Conservation (phyloP, 1,140 invertebrate species). For the Magallana gigas region DNA sequence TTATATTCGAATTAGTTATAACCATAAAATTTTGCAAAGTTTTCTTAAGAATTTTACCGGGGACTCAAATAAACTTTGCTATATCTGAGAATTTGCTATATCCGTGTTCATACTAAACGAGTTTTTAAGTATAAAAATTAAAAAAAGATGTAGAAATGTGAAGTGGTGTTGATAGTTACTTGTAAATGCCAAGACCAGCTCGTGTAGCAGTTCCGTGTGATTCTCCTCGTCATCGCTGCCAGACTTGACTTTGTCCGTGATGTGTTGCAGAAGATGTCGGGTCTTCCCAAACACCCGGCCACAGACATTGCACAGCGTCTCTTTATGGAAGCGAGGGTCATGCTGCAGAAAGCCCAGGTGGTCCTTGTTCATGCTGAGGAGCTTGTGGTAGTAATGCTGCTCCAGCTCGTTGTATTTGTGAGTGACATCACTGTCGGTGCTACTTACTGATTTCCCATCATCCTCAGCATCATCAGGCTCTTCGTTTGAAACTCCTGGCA, state of each 20-base stretch:
- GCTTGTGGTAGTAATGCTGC: background rate
- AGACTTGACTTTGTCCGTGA: slow-evolving; percentile 4
- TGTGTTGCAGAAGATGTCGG: background rate
- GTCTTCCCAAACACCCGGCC: background rate
- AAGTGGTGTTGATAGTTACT: background rate
- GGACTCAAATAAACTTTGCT: too few species aligned
- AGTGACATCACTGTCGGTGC: background rate
- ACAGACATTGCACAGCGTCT: background rate
- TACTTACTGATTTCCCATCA: background rate
- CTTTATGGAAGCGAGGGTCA: slow-evolving; percentile 9
- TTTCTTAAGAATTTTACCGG: too few species aligned
- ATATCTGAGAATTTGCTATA: too few species aligned
- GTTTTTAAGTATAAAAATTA: too few species aligned
- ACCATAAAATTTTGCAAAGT: too few species aligned
- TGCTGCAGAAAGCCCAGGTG: background rate
- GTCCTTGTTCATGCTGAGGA: slow-evolving; percentile 14
- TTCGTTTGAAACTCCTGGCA: background rate
- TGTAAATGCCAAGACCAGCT: background rate
- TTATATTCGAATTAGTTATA: too few species aligned
- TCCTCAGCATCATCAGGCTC: background rate
- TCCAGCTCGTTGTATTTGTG: background rate
- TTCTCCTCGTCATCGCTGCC: background rate
- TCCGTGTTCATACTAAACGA: too few species aligned
- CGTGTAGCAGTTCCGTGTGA: background rate
- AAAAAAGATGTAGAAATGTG: too few species aligned